phyloP scores from a whole-genome alignment of 2,113 vertebrate genomes.

The Phaethornis superciliosus region DNA sequence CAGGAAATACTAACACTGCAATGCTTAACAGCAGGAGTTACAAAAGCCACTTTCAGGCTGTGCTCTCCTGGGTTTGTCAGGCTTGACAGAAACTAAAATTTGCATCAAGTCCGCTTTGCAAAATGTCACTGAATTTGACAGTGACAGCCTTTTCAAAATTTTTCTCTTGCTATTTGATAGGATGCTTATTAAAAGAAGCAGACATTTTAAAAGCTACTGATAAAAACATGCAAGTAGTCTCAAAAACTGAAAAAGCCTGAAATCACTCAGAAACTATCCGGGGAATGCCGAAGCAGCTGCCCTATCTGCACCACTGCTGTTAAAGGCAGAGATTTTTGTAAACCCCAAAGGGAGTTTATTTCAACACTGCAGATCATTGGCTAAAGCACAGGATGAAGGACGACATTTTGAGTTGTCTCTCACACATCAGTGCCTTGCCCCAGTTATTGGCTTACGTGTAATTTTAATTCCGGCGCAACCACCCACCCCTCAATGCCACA shows the following conservation, averaged over 20 bases:
- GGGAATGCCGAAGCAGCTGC: conserved; percentile 47
- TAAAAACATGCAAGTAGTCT: background rate
- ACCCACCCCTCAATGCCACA: background rate
- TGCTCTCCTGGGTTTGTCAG: background rate
- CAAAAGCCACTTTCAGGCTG: background rate
- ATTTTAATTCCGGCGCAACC: background rate
- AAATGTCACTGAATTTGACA: background rate
- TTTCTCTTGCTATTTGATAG: background rate
- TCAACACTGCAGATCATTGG: background rate
- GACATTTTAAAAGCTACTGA: conserved; percentile 39
- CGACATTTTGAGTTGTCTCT: background rate
- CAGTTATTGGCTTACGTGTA: background rate
- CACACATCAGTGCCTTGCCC: background rate
- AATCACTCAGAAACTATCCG: conserved; percentile 18
- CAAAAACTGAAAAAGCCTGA: conserved; percentile 5
- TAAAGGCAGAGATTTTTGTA: background rate
- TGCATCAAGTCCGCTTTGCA: background rate
- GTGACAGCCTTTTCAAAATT: background rate
- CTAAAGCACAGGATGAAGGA: background rate
- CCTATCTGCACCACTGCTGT: background rate
- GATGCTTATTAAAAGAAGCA: background rate
- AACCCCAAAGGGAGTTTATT: background rate
- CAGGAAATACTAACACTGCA: background rate
- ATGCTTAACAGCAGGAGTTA: background rate
- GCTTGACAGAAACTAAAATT: background rate